Evolutionary conservation across 2,113 vertebrate species (phyloP).

Genomic region (Pipa parva): DNA sequence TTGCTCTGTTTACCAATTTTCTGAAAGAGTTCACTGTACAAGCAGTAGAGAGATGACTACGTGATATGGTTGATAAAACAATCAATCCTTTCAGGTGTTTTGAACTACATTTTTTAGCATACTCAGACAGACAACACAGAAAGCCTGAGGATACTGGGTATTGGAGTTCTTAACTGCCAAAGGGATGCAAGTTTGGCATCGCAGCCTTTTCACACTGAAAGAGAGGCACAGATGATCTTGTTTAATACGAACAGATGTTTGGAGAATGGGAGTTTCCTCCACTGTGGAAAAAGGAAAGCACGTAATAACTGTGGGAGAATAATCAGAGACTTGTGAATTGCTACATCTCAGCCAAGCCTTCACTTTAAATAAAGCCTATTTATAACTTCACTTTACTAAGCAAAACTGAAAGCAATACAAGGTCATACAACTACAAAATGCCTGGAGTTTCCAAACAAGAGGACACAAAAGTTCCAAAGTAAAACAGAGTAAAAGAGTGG

Average conservation of each 20-base stretch:
- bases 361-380: slow-evolving; percentile 26
- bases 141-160: too few relatives aligned
- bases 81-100: neutral
- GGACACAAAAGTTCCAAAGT: too few relatives aligned
- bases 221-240: neutral
- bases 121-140: too few relatives aligned
- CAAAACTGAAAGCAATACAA: slow-evolving; percentile 8
- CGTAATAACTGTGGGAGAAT: slow-evolving; percentile 4
- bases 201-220: too few relatives aligned
- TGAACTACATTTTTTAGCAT: too few relatives aligned
- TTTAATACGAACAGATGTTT: neutral
- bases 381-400: slow-evolving; percentile 19
- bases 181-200: neutral
- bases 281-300: neutral
- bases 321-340: slow-evolving; percentile 16
- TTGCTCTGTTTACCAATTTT: too few relatives aligned
- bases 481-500: too few relatives aligned
- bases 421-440: too few relatives aligned
- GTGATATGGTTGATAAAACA: too few relatives aligned
- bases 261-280: slow-evolving; percentile 1
- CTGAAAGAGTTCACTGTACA: too few relatives aligned
- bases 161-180: too few relatives aligned
- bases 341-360: slow-evolving; percentile 8
- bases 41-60: too few relatives aligned
- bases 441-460: neutral